Evolutionary conservation across 2,113 vertebrate species (phyloP), one percentile per base, ranked within the genome.

Genomic region (Phylloscopus trochiloides): DNA sequence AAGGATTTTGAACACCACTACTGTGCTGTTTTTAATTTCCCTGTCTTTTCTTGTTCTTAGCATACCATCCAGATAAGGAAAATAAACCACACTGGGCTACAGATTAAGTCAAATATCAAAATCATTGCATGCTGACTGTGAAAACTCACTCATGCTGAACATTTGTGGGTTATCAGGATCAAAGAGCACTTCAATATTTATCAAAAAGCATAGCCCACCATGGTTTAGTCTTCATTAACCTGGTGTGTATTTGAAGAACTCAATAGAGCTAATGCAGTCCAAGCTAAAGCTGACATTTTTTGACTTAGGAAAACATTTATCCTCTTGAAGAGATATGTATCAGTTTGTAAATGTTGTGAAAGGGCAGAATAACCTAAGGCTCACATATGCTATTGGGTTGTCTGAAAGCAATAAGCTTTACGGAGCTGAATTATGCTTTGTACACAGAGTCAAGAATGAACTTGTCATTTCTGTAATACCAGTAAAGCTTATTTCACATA

Each of bases 81-180:
- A 98, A 97, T 95, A 97, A 98, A 97, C 86, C 96, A 97, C 92
- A 94, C 52, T 72, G 85, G 93, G 95, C 74, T 95, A 89, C 61
- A 97, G 97, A 96, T 96, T 96, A 97, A 96, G 96, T 97, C 92
- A 97, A 97, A 97, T 98, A 98, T 97, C 88, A 98, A 97, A 98
- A 97, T 95, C 88, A 90, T 88, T 96, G 95, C 97, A 94, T 95
- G 93, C 93, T 95, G 97, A 96, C 97, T 73, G 1, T 97, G 97
- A 97, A 98, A 98, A 97, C 88, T 96, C 95, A 97, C 91, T 97
- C 97, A 96, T 86, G 95, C 96, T 97, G 97, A 98, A 98, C 97
- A 98, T 97, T 98, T 98, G 90, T 96, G 95, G 97, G 98, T 98
- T 98, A 98, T 98, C 96, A 94, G 94, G 97, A 98, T 98, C 98